Base-by-base conservation (phyloP, 2,888 invertebrate species). In the Deroplatys truncata region DNA sequence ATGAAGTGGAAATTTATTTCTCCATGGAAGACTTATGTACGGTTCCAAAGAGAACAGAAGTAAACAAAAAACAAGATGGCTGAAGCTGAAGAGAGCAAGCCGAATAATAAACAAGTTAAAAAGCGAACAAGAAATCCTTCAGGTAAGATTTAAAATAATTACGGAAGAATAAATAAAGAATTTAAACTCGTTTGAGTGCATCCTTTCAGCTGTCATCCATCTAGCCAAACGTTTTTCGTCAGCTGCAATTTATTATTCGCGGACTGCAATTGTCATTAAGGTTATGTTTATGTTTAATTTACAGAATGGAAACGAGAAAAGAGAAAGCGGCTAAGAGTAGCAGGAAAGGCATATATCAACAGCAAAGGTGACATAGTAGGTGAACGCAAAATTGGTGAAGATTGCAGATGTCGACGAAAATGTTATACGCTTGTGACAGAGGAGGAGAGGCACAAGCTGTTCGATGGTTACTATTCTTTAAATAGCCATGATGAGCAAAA, bases 301-400 rank as follows among this genome's bases (percentile, higher is more conserved):
- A 82, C 93, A 95, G 95, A 95, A 94, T 95, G 95, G 95, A 94
- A 95, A 93, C 95, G 95, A 93, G 95, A 95, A 92, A 95, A 95
- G 92, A 94, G 95, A 92, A 95, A 95, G 92, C 93, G 95, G 16
- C 92, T 95, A 88, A 93, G 95, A 91, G 94, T 95, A 91, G 95
- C 95, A 86, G 95, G 95, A 29, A 92, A 94, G 91, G 94, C 94
- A 91, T 95, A 95, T 91, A 94, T 95, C 92, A 95, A 95, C 92
- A 94, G 95, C 92, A 95, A 95, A 92, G 95, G 95, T 91, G 94
- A 95, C 92, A 91, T 94, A 25, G 94, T 95, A 31, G 94, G 94
- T 20, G 94, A 94, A 84, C 94, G 94, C 92, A 93, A 94, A 91
- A 95, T 95, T 3, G 95, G 95, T 1, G 93, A 94, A 84, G 95